Conservation (phyloP, 2,797 vertebrate species). For the Otolemur crassicaudatus region DNA sequence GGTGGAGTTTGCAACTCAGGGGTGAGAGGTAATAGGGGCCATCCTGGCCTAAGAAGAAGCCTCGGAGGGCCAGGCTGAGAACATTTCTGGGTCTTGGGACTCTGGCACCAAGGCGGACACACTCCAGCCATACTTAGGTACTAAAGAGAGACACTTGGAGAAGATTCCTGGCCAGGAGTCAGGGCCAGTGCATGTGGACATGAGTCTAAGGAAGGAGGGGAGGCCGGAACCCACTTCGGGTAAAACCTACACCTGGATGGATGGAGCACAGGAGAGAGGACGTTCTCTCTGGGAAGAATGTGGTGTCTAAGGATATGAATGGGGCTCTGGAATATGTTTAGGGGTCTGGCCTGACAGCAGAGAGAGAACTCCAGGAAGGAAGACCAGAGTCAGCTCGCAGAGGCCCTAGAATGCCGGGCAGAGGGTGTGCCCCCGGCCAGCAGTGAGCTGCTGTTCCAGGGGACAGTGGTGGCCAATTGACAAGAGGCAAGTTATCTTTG, state of each 20-base stretch:
- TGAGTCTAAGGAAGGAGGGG: background rate
- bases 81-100: background rate
- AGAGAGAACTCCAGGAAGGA: background rate
- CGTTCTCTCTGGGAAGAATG: background rate
- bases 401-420: rapidly evolving
- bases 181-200: rapidly evolving
- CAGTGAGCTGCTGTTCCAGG: background rate
- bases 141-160: background rate
- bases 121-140: rapidly evolving
- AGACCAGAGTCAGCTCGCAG: background rate
- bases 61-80: background rate
- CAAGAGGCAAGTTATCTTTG: background rate
- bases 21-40: no score
- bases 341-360: background rate
- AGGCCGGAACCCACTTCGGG: background rate
- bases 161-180: no score
- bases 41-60: no score
- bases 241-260: background rate
- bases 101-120: no score
- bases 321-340: rapidly evolving
- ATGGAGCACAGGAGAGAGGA: background rate
- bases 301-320: background rate
- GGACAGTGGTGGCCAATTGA: rapidly evolving
- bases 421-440: background rate
- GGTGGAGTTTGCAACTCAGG: background rate